Evolutionary conservation across 2,113 vertebrate species (phyloP), one percentile per base, ranked within the genome.

Genomic region (Crypturellus undulatus): DNA sequence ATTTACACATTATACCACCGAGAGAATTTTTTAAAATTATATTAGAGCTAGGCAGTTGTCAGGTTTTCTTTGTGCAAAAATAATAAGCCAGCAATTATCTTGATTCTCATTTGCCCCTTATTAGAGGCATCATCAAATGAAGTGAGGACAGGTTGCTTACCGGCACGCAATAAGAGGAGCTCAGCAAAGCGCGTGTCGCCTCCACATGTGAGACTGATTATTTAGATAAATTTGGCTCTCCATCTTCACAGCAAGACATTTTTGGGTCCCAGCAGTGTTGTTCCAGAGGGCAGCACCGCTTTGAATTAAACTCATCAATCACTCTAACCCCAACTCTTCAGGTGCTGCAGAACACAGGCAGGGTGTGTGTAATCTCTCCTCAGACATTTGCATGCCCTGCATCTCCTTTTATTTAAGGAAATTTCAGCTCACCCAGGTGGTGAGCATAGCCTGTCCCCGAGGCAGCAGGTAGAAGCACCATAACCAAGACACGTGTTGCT

Each of bases 211-310:
- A 82, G 11, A 3, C 71, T 34, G 36, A 47, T 1, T 52, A 45
- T 19, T 71, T 51, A 42, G 7, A 32, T 17, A 45, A 32, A 85
- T 78, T 28, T 83, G 38, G 42, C 47, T 88, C 64, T 78, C 34
- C 58, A 45, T 51, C 63, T 72, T 62, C 79, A 67, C 62, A 83
- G 90, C 62, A 87, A 70, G 82, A 62, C 1, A 1, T 5, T 68
- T 84, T 87, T 25, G 76, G 87, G 82, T 89, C n/a, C 42, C 86
- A 84, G 77, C 64, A 93, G 85, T 86, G 63, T 72, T 90, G 79
- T 90, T 45, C 6, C 6, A 14, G 51, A 32, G 86, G 69, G 56
- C 51, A 95, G 56, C 76, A 86, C 38, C 45, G 83, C 76, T 25
- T 32, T 72, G 79, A 92, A 88, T 84, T 51, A 86, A 92, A 77